phyloP scores from a whole-genome alignment of 2,888 invertebrate species.

The Cryptocephalus moraei region DNA sequence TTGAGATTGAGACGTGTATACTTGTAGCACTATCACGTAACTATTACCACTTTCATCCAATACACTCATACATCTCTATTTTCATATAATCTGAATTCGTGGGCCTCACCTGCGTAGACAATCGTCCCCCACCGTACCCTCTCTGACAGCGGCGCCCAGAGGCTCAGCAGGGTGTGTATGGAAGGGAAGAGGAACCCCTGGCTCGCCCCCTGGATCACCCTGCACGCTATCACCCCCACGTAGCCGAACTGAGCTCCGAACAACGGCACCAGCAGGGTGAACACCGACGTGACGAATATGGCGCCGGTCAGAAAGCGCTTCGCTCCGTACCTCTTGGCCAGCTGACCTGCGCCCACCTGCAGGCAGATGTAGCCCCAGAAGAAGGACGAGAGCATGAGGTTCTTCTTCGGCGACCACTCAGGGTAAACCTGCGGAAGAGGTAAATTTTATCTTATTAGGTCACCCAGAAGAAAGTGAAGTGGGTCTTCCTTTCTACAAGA shows the following conservation, averaged over 20 bases:
- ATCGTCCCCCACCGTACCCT: constrained; percentile 56
- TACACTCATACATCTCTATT: too few relatives aligned
- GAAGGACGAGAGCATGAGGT: constrained; percentile 57
- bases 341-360: constrained; percentile 60
- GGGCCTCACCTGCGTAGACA: constrained; percentile 43
- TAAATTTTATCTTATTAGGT: too few relatives aligned
- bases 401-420: constrained; percentile 13
- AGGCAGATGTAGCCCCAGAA: constrained; percentile 70
- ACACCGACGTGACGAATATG: constrained; percentile 49
- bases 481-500: too few relatives aligned
- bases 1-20: too few relatives aligned
- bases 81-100: too few relatives aligned
- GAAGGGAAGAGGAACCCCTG: constrained; percentile 65
- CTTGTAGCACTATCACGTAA: too few relatives aligned
- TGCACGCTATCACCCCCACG: constrained; percentile 49
- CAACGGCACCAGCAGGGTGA: constrained; percentile 56
- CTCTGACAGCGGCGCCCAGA: constrained; percentile 62
- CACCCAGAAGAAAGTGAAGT: too few relatives aligned
- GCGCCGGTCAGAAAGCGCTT: constrained; percentile 51
- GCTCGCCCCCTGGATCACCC: constrained; percentile 62
- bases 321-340: constrained; percentile 65
- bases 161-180: constrained; percentile 60
- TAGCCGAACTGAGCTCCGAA: constrained; percentile 53
- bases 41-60: too few relatives aligned
- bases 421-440: constrained; percentile 11